Evolutionary conservation across 2,113 vertebrate genomes (phyloP).

Genomic region (Equus przewalskii): DNA sequence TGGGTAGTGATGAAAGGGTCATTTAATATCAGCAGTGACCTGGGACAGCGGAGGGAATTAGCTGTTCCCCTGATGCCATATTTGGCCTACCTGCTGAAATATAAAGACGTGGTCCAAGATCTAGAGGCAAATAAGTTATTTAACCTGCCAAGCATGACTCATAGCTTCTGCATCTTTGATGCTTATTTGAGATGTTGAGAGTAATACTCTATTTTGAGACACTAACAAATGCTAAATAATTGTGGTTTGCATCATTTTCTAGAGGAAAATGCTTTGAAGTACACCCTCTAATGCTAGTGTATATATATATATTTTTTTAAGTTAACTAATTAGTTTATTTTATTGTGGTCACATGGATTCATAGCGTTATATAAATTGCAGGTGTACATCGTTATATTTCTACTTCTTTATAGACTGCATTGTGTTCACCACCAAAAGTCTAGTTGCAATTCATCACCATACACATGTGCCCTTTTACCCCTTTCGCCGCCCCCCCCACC

Average conservation of each 20-base stretch:
- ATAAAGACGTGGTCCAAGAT: constrained; percentile 51
- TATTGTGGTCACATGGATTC: no score
- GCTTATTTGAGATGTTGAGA: not conserved
- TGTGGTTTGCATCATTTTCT: constrained; percentile 51
- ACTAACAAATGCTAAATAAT: constrained; percentile 4
- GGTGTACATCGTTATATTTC: no score
- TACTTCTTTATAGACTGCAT: no score
- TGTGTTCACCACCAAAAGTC: no score
- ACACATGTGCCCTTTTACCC: no score
- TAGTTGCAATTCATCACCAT: no score
- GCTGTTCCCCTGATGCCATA: constrained; percentile 66
- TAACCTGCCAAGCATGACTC: constrained; percentile 54
- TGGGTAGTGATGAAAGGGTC: constrained; percentile 65
- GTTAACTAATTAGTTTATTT: no score
- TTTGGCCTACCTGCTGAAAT: constrained; percentile 69
- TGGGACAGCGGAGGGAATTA: constrained; percentile 70
- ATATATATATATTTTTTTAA: not conserved
- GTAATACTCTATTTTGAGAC: constrained; percentile 61
- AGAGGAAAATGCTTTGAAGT: not conserved
- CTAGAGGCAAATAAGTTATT: constrained; percentile 44
- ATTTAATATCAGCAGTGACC: constrained; percentile 63
- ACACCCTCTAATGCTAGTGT: not conserved
- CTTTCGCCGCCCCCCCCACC: no score
- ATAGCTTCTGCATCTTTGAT: constrained; percentile 55
- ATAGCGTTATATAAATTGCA: no score